Conservation (phyloP, 2,797 vertebrate species). For the Monodelphis domestica region DNA sequence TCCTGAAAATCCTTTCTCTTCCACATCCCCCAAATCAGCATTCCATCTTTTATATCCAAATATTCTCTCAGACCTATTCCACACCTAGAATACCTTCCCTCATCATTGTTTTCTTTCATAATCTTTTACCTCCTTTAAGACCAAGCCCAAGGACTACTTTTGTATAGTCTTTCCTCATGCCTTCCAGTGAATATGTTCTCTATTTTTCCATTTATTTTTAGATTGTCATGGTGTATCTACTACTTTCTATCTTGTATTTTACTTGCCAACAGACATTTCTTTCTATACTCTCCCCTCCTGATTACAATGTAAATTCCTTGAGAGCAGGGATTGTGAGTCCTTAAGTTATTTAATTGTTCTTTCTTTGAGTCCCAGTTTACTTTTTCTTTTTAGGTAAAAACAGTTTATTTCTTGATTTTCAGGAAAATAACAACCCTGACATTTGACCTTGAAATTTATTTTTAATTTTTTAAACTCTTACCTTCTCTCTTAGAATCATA, state of each 20-base stretch:
- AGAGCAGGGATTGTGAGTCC: not conserved
- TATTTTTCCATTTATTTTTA: not conserved
- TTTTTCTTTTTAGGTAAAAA: not conserved
- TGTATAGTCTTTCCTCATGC: not conserved
- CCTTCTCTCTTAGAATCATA: too few species aligned
- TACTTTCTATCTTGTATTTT: not conserved
- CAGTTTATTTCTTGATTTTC: not conserved
- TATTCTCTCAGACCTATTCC: too few species aligned
- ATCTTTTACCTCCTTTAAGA: not conserved
- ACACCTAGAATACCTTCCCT: not conserved
- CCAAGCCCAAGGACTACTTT: not conserved
- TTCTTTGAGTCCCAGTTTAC: not conserved
- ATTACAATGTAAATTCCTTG: not conserved
- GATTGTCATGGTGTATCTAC: not conserved
- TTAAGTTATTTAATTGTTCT: slow-evolving; percentile 27
- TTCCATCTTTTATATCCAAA: too few species aligned
- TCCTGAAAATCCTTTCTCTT: too few species aligned
- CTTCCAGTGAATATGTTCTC: not conserved
- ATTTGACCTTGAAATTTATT: too few species aligned
- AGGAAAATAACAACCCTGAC: not conserved
- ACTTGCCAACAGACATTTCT: not conserved
- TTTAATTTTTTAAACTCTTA: too few species aligned
- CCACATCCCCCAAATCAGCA: too few species aligned
- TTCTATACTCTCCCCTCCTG: not conserved
- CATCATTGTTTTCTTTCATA: not conserved